Evolutionary conservation across 1,140 invertebrate genomes (phyloP).

Genomic region (Trypoxylus dichotomus): DNA sequence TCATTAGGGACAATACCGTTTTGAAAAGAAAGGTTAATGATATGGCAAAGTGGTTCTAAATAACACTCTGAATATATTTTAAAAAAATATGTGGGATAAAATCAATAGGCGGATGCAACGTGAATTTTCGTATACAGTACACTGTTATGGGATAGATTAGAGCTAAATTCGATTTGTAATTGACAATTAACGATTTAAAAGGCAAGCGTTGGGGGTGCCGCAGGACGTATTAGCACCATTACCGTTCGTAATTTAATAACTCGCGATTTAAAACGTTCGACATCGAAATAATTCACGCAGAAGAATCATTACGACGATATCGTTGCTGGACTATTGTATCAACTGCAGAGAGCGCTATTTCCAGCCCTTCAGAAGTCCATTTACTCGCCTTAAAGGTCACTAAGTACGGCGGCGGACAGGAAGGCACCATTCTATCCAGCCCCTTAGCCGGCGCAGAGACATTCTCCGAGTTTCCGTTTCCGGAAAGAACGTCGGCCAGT

Average conservation of each 20-base stretch:
- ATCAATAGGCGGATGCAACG: too few relatives aligned
- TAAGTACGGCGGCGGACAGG: constrained; percentile 9
- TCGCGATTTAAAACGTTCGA: not conserved
- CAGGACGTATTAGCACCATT: not conserved
- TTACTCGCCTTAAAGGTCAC: constrained; percentile 9
- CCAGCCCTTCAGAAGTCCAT: not conserved
- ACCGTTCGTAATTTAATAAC: not conserved
- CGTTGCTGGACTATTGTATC: not conserved
- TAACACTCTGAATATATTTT: too few relatives aligned
- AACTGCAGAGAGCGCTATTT: not conserved
- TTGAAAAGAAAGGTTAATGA: too few relatives aligned
- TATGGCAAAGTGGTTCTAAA: too few relatives aligned
- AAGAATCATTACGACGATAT: not conserved
- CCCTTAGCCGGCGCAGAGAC: not conserved
- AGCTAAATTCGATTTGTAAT: too few relatives aligned
- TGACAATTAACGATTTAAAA: too few relatives aligned
- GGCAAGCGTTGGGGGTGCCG: not conserved
- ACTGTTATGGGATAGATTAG: too few relatives aligned
- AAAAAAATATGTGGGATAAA: too few relatives aligned
- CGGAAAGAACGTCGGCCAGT: not conserved
- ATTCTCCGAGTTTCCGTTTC: constrained; percentile 26
- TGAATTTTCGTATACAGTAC: too few relatives aligned
- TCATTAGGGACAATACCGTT: too few relatives aligned
- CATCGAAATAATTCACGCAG: not conserved
- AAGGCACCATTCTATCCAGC: not conserved